Base-by-base conservation (phyloP, 2,797 vertebrate species). In the Gymnoscopelus microlampas region DNA sequence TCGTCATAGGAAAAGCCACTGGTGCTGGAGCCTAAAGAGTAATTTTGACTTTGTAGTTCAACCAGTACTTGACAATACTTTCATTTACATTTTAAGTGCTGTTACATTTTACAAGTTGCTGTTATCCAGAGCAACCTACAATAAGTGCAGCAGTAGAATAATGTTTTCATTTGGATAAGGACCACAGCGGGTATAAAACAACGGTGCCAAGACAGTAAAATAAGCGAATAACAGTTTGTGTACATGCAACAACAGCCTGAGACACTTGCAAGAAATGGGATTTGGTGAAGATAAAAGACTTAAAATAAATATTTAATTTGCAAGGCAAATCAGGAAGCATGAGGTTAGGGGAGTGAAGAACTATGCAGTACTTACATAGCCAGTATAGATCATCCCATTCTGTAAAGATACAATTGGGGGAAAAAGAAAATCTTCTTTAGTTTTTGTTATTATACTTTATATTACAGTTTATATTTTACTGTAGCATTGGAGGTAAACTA, bases 361-460 rank as follows among this genome's bases (percentile, higher is more conserved):
- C 49, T 12, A 47, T 15, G 12, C 3, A 1, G 73, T 78, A 94
- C 95, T 96, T 93, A 95, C 95, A 90, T 96, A 96, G 93, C 92
- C 95, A 91, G 94, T 94, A 92, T 95, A 96, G 91, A 94, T 93
- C 88, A 95, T 94, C 93, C 95, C 95, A 89, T 95, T 96, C 94
- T 96, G 91, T 68, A 56, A 70, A 73, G 68, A 63, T 26, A 44
- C 24, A 29, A 80, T 73, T 66, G 61, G 24, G 80, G 60, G 48
- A 54, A 68, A 44, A 78, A 77, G 26, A 77, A 62, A 64, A 7
- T 79, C 57, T 44, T 68, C 60, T 58, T 64, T 19, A 15, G 3
- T 47, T 70, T 51, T 57, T 7, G 23, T 23, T 57, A 7, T 8
- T 2, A 9, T 24, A 9, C 11, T 6, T 26, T 24, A n/a, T n/a